phyloP scores from a whole-genome alignment of 2,797 vertebrate species.

The Poeciliopsis turneri region DNA sequence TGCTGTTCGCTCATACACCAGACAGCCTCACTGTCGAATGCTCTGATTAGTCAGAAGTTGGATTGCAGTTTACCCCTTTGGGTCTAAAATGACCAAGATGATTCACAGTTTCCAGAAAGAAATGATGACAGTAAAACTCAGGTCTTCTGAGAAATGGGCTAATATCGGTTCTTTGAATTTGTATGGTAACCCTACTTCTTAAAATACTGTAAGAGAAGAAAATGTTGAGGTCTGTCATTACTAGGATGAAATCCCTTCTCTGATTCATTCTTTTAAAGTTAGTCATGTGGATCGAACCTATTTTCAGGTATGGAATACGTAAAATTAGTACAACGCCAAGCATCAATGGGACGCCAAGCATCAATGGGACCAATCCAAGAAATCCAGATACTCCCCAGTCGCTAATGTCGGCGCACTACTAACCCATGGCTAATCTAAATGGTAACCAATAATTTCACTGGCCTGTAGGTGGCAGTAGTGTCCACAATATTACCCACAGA shows the following conservation, averaged over 20 bases:
- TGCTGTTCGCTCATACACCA: slow-evolving; percentile 29
- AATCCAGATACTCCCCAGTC: neutral
- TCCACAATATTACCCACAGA: neutral
- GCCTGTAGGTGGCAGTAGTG: neutral
- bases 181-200: neutral
- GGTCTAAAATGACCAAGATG: slow-evolving; percentile 16
- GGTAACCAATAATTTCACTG: neutral
- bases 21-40: slow-evolving; percentile 14
- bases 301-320: neutral
- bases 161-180: neutral
- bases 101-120: slow-evolving; percentile 17
- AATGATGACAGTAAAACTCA: slow-evolving; percentile 11
- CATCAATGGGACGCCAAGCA: too few relatives aligned
- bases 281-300: neutral
- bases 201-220: neutral
- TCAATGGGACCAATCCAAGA: neutral
- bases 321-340: neutral
- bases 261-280: neutral
- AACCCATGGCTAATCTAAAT: neutral
- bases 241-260: neutral
- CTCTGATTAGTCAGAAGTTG: slow-evolving; percentile 61
- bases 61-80: slow-evolving; percentile 27
- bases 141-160: neutral
- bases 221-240: neutral
- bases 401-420: neutral